Evolutionary conservation across 2,113 vertebrate species (phyloP), one percentile per base, ranked within the genome.

Genomic region (Gracilinanus agilis): DNA sequence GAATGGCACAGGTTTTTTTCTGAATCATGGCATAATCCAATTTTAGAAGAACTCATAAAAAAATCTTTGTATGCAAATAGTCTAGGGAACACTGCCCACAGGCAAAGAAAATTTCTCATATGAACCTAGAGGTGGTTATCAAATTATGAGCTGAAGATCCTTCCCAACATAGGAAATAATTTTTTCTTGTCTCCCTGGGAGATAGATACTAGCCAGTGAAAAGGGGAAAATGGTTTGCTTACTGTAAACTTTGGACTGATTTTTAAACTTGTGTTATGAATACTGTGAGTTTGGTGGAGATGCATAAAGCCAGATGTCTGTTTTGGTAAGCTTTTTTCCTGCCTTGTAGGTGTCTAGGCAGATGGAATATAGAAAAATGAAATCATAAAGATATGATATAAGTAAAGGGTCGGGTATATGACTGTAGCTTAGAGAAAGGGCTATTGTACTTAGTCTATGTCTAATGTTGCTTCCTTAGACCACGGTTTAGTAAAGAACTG

Each of bases 361-460:
- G 54, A 58, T 8, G 16, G 24, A 92, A 24, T 2, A 24, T 56
- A n/a, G 58, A 88, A 55, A 89, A 6, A 0, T 24, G 13, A 40
- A 53, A 24, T 13, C 10, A 53, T 5, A 8, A 9, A 40, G 88
- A 44, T 0, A 0, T 0, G n/a, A 90, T 55, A 56, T 1, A 21
- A 6, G 44, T 8, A 2, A 40, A 54, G 53, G 23, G 34, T 25
- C 40, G 19, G 1, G 9, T 0, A 2, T 54, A 3, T 6, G 3
- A 55, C n/a, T 19, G 83, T 16, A 54, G 44, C 53, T 61, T 44
- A 21, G 44, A 19, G n/a, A 24, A 24, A 27, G 29, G 61, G 34
- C 67, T 49, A 75, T 75, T n/a, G n/a, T 13, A 75, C n/a, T n/a
- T 75, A 75, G 34, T 19, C n/a, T n/a, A n/a, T 40, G 5, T 83